These are phyloP conservation scores for Agrochola macilenta DNA, from an alignment of 2,888 invertebrate species.

Conservation along the genomic window DNA sequence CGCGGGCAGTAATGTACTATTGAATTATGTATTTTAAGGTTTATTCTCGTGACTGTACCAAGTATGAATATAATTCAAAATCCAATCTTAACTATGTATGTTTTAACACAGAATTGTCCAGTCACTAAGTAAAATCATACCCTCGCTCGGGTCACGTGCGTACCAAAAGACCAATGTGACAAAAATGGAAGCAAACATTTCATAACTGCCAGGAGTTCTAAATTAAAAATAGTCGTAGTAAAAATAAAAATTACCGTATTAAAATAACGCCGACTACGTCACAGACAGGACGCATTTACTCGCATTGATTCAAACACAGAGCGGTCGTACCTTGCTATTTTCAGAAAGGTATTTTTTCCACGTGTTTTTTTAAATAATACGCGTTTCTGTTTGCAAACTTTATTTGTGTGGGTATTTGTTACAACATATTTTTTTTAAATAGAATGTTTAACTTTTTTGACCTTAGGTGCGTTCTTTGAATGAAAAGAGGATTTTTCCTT, in stretches of 20 bases:
- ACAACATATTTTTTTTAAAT: background rate
- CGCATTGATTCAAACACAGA: conserved; percentile 16
- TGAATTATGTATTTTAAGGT: too few relatives aligned
- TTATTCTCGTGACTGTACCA: too few relatives aligned
- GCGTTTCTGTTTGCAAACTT: conserved; percentile 9
- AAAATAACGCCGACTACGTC: conserved; percentile 38
- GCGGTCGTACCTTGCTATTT: conserved; percentile 41
- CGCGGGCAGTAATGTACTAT: too few relatives aligned
- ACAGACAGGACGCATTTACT: conserved; percentile 4
- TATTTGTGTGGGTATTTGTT: background rate
- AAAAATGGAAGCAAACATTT: background rate
- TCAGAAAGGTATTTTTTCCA: conserved; percentile 18
- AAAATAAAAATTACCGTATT: conserved; percentile 31
- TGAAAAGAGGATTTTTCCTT: background rate
- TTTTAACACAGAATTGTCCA: background rate
- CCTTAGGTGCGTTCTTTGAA: background rate
- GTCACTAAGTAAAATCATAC: background rate
- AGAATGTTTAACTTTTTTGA: background rate
- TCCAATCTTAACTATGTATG: background rate
- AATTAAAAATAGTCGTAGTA: conserved; percentile 3
- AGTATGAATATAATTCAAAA: background rate
- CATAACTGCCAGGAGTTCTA: background rate
- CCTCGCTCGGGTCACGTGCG: background rate
- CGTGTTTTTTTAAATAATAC: conserved; percentile 25
- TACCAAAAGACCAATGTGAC: background rate